Conservation (phyloP, 2,113 vertebrate genomes). For the Tetraodon nigroviridis region DNA sequence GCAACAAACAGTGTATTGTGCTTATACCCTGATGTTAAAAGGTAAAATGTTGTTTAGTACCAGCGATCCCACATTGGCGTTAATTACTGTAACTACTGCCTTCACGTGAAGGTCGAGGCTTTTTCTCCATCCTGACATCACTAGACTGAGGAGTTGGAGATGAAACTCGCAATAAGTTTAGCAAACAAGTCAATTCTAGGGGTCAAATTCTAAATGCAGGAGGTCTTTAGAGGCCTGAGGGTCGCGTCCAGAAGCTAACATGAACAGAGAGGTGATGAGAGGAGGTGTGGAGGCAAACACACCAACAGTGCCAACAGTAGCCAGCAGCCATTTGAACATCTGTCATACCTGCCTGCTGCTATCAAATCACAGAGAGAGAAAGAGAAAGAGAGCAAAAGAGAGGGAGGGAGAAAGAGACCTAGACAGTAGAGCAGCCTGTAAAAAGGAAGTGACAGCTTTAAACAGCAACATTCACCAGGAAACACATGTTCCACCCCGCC, state of each 20-base stretch:
- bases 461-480: not conserved
- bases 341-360: conserved; percentile 59
- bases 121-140: no score
- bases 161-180: no score
- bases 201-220: not conserved
- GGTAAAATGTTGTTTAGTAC: no score
- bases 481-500: not conserved
- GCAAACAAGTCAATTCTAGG: no score
- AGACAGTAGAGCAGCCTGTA: no score
- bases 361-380: conserved; percentile 29
- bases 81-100: no score
- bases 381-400: not conserved
- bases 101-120: no score
- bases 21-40: no score
- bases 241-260: conserved; percentile 25
- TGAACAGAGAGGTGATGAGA: conserved; percentile 39
- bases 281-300: conserved; percentile 27
- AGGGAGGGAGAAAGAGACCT: no score
- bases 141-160: no score
- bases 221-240: conserved; percentile 5
- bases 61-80: no score
- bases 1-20: no score
- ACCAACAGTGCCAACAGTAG: conserved; percentile 14
- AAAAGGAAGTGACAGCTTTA: not conserved
- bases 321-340: conserved; percentile 56